Conservation (phyloP, 2,797 vertebrate genomes). For the Pipistrellus pipistrellus region DNA sequence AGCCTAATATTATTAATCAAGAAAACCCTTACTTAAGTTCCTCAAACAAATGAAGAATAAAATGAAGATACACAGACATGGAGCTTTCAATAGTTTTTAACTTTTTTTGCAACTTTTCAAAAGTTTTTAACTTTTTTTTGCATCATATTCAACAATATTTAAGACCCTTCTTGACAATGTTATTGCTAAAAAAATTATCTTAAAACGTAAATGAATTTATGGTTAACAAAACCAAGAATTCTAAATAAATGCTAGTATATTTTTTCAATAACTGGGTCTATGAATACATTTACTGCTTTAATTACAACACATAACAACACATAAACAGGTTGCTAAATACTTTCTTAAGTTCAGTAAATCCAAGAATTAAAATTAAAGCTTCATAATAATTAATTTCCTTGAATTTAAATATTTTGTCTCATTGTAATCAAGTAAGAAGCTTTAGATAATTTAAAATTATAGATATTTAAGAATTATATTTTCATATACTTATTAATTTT, state of each 20-base stretch:
- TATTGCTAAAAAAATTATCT: no score
- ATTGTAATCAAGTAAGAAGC: slow-evolving; percentile 42
- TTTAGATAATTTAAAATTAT: slow-evolving; percentile 58
- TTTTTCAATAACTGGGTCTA: slow-evolving; percentile 77
- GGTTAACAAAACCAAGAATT: slow-evolving; percentile 69
- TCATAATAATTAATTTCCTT: slow-evolving; percentile 74
- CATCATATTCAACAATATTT: no score
- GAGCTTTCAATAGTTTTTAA: slow-evolving; percentile 6
- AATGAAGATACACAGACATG: neutral
- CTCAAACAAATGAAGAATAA: neutral
- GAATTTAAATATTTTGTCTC: slow-evolving; percentile 66
- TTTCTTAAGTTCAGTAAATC: slow-evolving; percentile 76
- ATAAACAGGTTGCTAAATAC: slow-evolving; percentile 78
- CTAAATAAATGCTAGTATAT: slow-evolving; percentile 52
- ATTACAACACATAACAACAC: slow-evolving; percentile 76
- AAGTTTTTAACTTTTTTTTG: no score
- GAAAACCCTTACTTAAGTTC: neutral
- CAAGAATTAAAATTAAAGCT: slow-evolving; percentile 79
- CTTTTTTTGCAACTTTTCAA: slow-evolving; percentile 49
- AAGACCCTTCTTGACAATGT: no score
- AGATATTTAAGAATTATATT: slow-evolving; percentile 50
- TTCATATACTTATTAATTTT: slow-evolving; percentile 36
- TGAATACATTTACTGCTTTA: slow-evolving; percentile 82
- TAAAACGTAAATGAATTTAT: no score
- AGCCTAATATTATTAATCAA: neutral